A percentile compares a stretch with the other conserved stretches of the same genome.
Conservation (phyloP, 2,888 invertebrate species). For the Nudaria mundana region DNA sequence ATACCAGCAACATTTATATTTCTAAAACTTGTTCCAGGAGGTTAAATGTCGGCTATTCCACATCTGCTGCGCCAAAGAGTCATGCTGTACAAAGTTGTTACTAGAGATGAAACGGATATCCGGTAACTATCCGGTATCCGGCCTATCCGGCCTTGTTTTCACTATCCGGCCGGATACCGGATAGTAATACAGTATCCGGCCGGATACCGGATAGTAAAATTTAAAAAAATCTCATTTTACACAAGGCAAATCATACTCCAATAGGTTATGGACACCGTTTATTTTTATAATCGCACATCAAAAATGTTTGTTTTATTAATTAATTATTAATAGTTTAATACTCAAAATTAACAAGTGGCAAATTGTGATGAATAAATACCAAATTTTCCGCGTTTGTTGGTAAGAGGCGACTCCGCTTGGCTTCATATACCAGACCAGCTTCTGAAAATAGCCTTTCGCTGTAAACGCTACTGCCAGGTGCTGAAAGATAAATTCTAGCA, state of each 20-base stretch:
- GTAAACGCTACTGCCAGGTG: too few relatives aligned
- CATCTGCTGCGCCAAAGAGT: too few relatives aligned
- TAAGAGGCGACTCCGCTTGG: too few relatives aligned
- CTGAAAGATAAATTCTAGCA: slow-evolving; percentile 17
- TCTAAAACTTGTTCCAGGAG: too few relatives aligned
- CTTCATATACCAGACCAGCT: too few relatives aligned
- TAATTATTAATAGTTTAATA: slow-evolving; percentile 11
- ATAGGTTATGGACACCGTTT: too few relatives aligned
- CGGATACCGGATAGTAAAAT: slow-evolving; percentile 10
- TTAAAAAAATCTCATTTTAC: slow-evolving; percentile 2
- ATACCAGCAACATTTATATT: too few relatives aligned
- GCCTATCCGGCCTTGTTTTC: slow-evolving; percentile 1
- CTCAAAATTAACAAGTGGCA: slow-evolving; percentile 19
- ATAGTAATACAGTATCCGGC: slow-evolving; percentile 13
- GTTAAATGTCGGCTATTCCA: too few relatives aligned
- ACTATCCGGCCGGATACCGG: slow-evolving; percentile 14
- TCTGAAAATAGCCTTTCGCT: too few relatives aligned
- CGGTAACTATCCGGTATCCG: not conserved
- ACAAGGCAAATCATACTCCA: slow-evolving; percentile 2
- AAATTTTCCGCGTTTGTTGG: slow-evolving; percentile 23
- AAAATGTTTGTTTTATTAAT: slow-evolving; percentile 4
- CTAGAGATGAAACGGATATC: too few relatives aligned
- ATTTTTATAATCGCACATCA: too few relatives aligned
- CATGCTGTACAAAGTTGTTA: too few relatives aligned
- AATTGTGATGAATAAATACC: slow-evolving; percentile 25